Evolutionary conservation across 2,888 invertebrate genomes (phyloP).

Genomic region (Mesorhabditis belari): DNA sequence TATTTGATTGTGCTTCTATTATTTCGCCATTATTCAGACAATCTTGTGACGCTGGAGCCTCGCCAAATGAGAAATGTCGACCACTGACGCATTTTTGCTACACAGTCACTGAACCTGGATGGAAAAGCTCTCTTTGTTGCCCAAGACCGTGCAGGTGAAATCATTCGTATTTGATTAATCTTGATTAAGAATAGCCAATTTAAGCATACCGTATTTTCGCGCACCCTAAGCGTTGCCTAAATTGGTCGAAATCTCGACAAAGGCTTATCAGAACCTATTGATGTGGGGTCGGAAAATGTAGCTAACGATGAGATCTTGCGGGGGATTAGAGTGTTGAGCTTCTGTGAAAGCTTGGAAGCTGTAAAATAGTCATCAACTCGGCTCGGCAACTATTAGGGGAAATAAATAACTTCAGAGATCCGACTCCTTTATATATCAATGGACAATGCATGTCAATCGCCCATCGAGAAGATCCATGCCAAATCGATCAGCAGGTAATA

Average conservation of each 20-base stretch:
- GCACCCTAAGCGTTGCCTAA: too few relatives aligned
- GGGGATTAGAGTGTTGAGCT: too few relatives aligned
- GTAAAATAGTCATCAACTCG: too few relatives aligned
- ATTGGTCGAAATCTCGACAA: too few relatives aligned
- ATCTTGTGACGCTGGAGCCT: constrained; percentile 50
- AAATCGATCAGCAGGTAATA: constrained; percentile 46
- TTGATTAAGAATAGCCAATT: neutral
- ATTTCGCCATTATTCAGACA: constrained; percentile 32
- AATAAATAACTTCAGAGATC: too few relatives aligned
- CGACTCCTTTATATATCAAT: constrained; percentile 51
- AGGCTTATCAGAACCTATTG: too few relatives aligned
- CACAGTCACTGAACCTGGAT: constrained; percentile 35
- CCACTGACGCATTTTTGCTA: constrained; percentile 53
- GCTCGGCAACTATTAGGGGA: too few relatives aligned
- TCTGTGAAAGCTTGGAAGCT: too few relatives aligned
- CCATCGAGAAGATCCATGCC: constrained; percentile 51
- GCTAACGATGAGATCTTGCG: too few relatives aligned
- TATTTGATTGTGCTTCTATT: neutral
- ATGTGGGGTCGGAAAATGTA: too few relatives aligned
- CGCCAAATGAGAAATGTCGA: constrained; percentile 47
- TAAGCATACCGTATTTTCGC: too few relatives aligned
- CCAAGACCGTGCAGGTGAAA: neutral
- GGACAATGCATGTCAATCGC: constrained; percentile 51
- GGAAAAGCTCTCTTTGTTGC: neutral
- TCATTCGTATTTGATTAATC: neutral